Base-by-base conservation (phyloP, 2,113 vertebrate species). In the Thryonomys swinderianus region DNA sequence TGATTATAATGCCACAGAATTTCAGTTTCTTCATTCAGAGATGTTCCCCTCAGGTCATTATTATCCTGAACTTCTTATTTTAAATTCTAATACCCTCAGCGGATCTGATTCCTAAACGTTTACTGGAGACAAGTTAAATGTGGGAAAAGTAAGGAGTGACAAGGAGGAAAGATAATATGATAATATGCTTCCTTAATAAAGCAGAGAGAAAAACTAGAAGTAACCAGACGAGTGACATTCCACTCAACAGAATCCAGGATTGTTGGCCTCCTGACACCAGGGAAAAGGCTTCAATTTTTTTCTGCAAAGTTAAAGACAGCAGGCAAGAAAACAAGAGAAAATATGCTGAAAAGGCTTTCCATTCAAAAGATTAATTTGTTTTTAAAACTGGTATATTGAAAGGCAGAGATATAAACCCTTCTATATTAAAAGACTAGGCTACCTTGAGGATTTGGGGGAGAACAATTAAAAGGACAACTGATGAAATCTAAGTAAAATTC, bases 401-500 rank as follows among this genome's bases (percentile, higher is more conserved):
- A 85, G 67, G 13, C 69, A 21, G 34, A 27, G 16, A 23, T 90
- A 1, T 27, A 57, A 67, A 27, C 48, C 6, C 27, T 74, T 82
- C 3, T 10, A 61, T 61, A 25, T 34, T 71, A 78, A 85, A 57
- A 95, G 61, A 64, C 59, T 9, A n/a, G 55, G 13, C 8, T 32
- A 88, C 45, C 21, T 1, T 32, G 21, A 94, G 23, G 48, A 32
- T 53, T 32, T 53, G 30, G 48, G 30, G 18, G 80, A 91, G 53
- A 57, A 53, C 30, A 5, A 69, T 61, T 53, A 89, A 91, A 88
- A 42, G 67, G 40, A 18, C 83, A 85, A 14, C 73, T 30, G 23
- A 81, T 88, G 55, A 95, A 82, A 88, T 69, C 21, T 71, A 95
- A 57, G 48, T 73, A 89, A 88, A 84, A 80, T 57, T 64, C 42